Percentiles rank a stretch among this genome's conserved stretches.
phyloP scores from a whole-genome alignment of 2,888 invertebrate species.

The Nymphalis polychloros region DNA sequence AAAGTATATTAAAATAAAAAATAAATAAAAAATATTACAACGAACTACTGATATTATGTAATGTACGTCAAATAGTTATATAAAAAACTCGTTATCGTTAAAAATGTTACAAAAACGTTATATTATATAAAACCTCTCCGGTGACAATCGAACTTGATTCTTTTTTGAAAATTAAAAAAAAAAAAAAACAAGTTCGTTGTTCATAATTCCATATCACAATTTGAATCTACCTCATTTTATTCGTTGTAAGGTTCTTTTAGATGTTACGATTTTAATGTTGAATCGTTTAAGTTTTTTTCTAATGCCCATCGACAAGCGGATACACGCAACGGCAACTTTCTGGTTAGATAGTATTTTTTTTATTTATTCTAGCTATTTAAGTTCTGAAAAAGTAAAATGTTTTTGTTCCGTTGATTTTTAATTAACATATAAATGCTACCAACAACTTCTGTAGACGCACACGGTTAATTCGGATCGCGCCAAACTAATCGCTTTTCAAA shows the following conservation, averaged over 20 bases:
- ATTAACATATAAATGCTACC: not conserved
- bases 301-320: slow-evolving; percentile 51
- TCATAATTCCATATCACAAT: slow-evolving; percentile 77
- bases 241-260: slow-evolving; percentile 74
- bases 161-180: slow-evolving; percentile 27
- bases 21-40: slow-evolving; percentile 67
- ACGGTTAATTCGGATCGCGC: slow-evolving; percentile 13
- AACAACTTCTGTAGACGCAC: slow-evolving; percentile 26
- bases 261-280: slow-evolving; percentile 58
- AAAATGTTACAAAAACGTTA: slow-evolving; percentile 27
- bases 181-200: slow-evolving; percentile 48
- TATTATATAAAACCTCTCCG: slow-evolving; percentile 22
- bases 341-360: slow-evolving; percentile 46
- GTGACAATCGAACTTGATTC: slow-evolving; percentile 23
- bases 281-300: slow-evolving; percentile 49
- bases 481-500: slow-evolving; percentile 26
- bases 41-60: slow-evolving; percentile 69
- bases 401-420: not conserved
- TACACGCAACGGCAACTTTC: slow-evolving; percentile 21
- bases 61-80: slow-evolving; percentile 26
- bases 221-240: slow-evolving; percentile 79
- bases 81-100: slow-evolving; percentile 28
- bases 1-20: slow-evolving; percentile 46
- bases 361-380: slow-evolving; percentile 40
- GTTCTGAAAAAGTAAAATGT: slow-evolving; percentile 14